phyloP scores from a whole-genome alignment of 2,113 vertebrate genomes.

The Prietella phreatophila region DNA sequence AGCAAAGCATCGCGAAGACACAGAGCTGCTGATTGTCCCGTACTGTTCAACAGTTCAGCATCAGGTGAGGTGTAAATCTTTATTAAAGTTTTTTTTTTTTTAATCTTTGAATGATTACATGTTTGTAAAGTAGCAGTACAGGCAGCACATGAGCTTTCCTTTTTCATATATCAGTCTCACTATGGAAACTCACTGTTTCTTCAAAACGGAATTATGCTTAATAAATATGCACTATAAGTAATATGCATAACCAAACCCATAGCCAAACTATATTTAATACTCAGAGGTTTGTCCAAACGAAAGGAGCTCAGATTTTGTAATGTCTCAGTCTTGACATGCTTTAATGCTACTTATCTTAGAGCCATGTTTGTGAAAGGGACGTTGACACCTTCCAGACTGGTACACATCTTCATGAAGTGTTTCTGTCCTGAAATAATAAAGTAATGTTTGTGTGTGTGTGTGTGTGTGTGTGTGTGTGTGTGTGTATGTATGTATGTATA shows the following conservation, averaged over 20 bases:
- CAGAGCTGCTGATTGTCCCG: neutral
- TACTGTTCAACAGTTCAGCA: neutral
- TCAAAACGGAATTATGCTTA: neutral
- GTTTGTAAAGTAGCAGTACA: neutral
- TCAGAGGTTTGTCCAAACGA: neutral
- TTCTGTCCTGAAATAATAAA: neutral
- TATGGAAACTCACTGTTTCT: neutral
- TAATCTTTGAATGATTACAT: neutral
- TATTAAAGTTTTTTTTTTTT: neutral
- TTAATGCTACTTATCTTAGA: neutral
- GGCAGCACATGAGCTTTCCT: neutral
- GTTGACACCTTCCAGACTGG: neutral
- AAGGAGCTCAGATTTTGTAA: neutral
- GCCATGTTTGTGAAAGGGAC: neutral
- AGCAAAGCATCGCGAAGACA: slow-evolving; percentile 47
- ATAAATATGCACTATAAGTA: neutral
- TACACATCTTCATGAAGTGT: neutral
- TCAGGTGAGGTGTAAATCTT: slow-evolving; percentile 31
- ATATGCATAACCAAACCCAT: neutral
- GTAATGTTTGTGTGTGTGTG: too few species aligned
- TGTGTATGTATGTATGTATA: too few species aligned
- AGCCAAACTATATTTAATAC: neutral
- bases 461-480: too few species aligned
- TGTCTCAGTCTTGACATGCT: neutral
- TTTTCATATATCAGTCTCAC: neutral